Conservation (phyloP, 1,140 invertebrate genomes). For the Ridgeia piscesae region DNA sequence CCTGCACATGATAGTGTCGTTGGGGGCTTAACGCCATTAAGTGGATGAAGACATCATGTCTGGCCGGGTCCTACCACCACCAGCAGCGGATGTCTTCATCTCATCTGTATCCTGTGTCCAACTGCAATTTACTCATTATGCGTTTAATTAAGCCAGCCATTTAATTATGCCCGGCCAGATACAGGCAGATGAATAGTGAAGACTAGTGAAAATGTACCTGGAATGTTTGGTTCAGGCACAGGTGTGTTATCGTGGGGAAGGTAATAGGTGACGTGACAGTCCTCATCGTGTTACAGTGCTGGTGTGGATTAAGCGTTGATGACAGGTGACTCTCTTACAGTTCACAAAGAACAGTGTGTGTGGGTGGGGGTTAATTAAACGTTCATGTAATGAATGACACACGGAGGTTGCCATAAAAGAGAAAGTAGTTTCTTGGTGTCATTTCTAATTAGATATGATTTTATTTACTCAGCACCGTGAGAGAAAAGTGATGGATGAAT, state of each 20-base stretch:
- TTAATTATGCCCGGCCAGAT: background rate
- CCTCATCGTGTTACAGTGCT: too few relatives aligned
- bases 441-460: background rate
- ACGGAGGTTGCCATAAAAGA: too few relatives aligned
- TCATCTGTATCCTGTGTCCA: background rate
- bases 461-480: background rate
- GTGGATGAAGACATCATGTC: background rate
- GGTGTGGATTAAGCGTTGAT: too few relatives aligned
- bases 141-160: background rate
- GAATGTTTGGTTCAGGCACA: background rate
- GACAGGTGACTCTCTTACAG: too few relatives aligned
- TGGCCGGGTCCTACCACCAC: background rate
- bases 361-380: too few relatives aligned
- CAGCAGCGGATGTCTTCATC: background rate
- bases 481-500: background rate
- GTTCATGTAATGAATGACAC: too few relatives aligned
- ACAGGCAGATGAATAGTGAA: background rate
- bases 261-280: background rate
- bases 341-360: too few relatives aligned
- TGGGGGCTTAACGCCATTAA: background rate
- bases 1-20: background rate
- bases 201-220: background rate
- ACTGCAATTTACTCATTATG: background rate
- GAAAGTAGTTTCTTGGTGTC: too few relatives aligned
- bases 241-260: background rate